Conservation (phyloP, 1,140 invertebrate genomes). For the Venturia canescens region DNA sequence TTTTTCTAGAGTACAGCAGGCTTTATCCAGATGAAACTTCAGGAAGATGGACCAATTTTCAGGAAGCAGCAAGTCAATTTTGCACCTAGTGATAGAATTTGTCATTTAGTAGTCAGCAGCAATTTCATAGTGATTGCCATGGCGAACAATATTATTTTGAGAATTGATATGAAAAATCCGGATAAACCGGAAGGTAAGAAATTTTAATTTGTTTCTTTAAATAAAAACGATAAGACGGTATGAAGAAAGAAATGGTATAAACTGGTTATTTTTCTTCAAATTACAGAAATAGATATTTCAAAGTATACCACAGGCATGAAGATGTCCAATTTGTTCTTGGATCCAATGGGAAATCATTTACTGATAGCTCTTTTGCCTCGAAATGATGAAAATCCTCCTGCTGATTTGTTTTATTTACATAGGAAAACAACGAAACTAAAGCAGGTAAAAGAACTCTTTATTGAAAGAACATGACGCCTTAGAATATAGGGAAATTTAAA, state of each 20-base stretch:
- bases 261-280: background rate
- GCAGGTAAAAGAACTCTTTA: conserved; percentile 68
- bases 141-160: conserved; percentile 87
- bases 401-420: conserved; percentile 89
- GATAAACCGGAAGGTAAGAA: conserved; percentile 85
- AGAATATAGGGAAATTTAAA: conserved; percentile 23
- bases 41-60: conserved; percentile 87
- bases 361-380: conserved; percentile 85
- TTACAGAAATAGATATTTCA: conserved; percentile 79
- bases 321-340: conserved; percentile 87
- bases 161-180: conserved; percentile 89
- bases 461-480: conserved; percentile 2
- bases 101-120: conserved; percentile 88
- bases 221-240: conserved; percentile 59
- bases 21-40: conserved; percentile 83
- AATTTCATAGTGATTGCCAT: conserved; percentile 91
- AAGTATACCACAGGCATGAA: conserved; percentile 81
- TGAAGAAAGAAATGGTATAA: conserved; percentile 60
- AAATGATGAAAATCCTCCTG: conserved; percentile 79
- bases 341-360: conserved; percentile 91
- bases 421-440: conserved; percentile 82
- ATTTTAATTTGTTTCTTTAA: conserved; percentile 30
- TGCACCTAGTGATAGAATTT: conserved; percentile 86
- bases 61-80: conserved; percentile 88
- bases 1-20: conserved; percentile 77